These are phyloP conservation scores for Chrysotoxum bicinctum DNA, from an alignment of 2,888 invertebrate species.

Conservation along the genomic window DNA sequence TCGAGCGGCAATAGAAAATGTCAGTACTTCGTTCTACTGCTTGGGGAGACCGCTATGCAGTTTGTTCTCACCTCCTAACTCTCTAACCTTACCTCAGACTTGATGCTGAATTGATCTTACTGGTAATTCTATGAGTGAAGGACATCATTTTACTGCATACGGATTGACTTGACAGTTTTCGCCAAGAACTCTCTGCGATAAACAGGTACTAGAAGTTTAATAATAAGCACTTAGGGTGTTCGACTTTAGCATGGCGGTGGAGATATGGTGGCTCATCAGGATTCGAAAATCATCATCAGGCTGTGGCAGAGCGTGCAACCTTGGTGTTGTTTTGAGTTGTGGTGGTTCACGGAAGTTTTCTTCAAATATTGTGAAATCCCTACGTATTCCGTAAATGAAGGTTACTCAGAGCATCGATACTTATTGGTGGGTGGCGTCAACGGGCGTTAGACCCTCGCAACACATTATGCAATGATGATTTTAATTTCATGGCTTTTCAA, in stretches of 20 bases:
- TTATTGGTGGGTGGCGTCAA: neutral
- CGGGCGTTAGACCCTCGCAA: neutral
- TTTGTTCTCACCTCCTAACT: too few species aligned
- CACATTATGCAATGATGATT: conserved; percentile 34
- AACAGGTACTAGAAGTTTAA: too few species aligned
- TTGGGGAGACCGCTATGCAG: too few species aligned
- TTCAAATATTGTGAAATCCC: conserved; percentile 41
- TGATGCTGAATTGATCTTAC: too few species aligned
- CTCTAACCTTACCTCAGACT: too few species aligned
- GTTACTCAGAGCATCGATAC: conserved; percentile 35
- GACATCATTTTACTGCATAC: too few species aligned
- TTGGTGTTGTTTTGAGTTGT: neutral
- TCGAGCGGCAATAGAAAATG: too few species aligned
- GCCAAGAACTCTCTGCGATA: too few species aligned
- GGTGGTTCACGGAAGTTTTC: neutral
- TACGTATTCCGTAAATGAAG: conserved; percentile 40
- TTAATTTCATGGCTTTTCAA: conserved; percentile 54
- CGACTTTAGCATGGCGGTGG: neutral
- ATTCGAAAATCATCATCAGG: conserved; percentile 40
- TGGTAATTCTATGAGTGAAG: too few species aligned
- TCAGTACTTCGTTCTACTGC: too few species aligned
- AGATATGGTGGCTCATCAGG: conserved; percentile 36
- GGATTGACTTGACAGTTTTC: too few species aligned
- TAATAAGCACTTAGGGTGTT: neutral
- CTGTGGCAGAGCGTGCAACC: conserved; percentile 17